A percentile compares a stretch with the other conserved stretches of the same genome.
These are phyloP conservation scores for Thalassoma bifasciatum DNA, from an alignment of 2,113 vertebrate species.

Conservation along the genomic window DNA sequence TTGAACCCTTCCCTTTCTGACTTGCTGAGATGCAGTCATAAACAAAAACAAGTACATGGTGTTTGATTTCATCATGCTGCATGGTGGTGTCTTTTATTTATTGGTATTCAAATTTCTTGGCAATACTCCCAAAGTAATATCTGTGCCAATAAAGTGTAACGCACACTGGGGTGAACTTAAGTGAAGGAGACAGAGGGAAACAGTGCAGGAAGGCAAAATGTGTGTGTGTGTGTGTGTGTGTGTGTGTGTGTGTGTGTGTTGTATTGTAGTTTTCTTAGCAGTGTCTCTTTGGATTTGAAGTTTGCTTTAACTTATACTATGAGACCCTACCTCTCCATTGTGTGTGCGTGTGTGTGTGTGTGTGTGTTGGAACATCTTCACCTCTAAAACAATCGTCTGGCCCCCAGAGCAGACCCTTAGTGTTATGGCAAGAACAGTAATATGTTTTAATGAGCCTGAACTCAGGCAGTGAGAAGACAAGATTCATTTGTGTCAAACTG, in stretches of 20 bases:
- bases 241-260: not conserved
- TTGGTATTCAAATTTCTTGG: constrained; percentile 10
- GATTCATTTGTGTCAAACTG: constrained; percentile 46
- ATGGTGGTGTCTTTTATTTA: constrained; percentile 1
- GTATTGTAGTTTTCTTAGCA: constrained; percentile 1
- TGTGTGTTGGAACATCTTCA: not conserved
- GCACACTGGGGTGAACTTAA: not conserved
- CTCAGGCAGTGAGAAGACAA: constrained; percentile 13
- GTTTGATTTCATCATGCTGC: not conserved
- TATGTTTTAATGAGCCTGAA: constrained; percentile 51
- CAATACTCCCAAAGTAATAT: not conserved
- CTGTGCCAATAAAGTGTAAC: not conserved
- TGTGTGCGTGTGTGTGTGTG: constrained; percentile 17
- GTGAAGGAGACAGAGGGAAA: not conserved
- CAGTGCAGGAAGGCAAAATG: not conserved
- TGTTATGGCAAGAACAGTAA: constrained; percentile 42
- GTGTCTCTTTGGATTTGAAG: constrained; percentile 6
- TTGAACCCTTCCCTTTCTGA: no score
- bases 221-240: not conserved
- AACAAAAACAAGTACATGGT: not conserved
- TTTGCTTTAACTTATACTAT: not conserved
- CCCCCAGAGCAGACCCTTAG: constrained; percentile 27
- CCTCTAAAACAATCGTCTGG: constrained; percentile 17
- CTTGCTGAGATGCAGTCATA: no score
- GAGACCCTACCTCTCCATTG: not conserved